Evolutionary conservation across 1,140 invertebrate genomes (phyloP), one percentile per base, ranked within the genome.

Genomic region (Drosophila pallidifrons): DNA sequence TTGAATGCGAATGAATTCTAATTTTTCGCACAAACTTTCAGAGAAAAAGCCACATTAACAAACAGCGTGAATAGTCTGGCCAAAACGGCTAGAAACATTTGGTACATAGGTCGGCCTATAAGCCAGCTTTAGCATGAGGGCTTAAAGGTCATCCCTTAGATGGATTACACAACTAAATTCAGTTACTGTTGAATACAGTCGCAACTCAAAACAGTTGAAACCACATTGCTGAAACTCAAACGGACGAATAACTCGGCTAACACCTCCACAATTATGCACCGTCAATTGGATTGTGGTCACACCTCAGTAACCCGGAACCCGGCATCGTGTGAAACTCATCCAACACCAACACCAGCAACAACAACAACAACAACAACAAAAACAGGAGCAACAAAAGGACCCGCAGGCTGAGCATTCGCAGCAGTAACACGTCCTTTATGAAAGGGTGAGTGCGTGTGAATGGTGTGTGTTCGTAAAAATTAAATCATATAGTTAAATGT

Each of bases 1-100:
- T 72, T 65, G 74, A 82, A 75, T 81, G 73, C 80, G 88, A 87
- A 87, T 87, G 85, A 87, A 87, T 87, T 87, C 74, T 88, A 87
- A 88, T 81, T 87, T 88, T 80, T 79, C 74, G 83, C 60, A 41
- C 66, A 83, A 87, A 88, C 83, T 88, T 87, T 83, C 49, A 32
- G 63, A 70, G 57, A 67, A 77, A 77, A 77, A 77, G 57, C 66
- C 47, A 52, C 65, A 74, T 64, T 61, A 51, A 72, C 75, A 55
- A 30, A 38, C 66, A 73, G 52, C 30, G 52, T 16, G 32, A 55
- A 55, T 55, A 55, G 32, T 32, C 32, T 55, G 13, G 32, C 45
- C 30, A 28, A 49, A 51, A 45, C 16, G 38, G 2, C 35, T 16
- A 38, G 25, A 38, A 47, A 49, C 11, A 25, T 25, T 25, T 25